Conservation (phyloP, 2,113 vertebrate species). For the Columba livia region DNA sequence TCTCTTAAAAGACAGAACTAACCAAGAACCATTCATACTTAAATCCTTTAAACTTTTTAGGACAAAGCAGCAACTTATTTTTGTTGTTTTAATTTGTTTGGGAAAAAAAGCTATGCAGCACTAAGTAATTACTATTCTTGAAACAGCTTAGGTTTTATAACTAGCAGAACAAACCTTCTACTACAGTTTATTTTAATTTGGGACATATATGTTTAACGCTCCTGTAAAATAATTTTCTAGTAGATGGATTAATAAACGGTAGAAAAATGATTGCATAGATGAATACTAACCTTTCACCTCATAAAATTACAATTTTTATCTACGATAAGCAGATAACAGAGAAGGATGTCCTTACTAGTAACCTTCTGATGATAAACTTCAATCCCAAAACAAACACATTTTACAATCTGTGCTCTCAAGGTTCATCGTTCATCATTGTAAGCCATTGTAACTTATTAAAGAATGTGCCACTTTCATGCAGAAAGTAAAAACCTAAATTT, state of each 20-base stretch:
- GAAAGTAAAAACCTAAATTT: neutral
- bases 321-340: neutral
- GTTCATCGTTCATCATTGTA: neutral
- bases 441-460: neutral
- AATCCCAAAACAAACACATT: neutral
- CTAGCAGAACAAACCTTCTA: neutral
- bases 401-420: slow-evolving; percentile 17
- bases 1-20: neutral
- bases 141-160: neutral
- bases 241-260: neutral
- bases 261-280: neutral
- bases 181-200: neutral
- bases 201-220: neutral
- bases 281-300: neutral
- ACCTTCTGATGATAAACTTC: slow-evolving; percentile 4
- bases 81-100: neutral
- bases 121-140: neutral
- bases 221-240: neutral
- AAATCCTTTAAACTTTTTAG: neutral
- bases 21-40: neutral
- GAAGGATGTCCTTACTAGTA: neutral
- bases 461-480: neutral
- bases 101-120: neutral
- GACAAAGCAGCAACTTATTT: neutral
- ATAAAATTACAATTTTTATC: slow-evolving; percentile 22